phyloP scores from a whole-genome alignment of 2,113 vertebrate species.

The Rutilus rutilus region DNA sequence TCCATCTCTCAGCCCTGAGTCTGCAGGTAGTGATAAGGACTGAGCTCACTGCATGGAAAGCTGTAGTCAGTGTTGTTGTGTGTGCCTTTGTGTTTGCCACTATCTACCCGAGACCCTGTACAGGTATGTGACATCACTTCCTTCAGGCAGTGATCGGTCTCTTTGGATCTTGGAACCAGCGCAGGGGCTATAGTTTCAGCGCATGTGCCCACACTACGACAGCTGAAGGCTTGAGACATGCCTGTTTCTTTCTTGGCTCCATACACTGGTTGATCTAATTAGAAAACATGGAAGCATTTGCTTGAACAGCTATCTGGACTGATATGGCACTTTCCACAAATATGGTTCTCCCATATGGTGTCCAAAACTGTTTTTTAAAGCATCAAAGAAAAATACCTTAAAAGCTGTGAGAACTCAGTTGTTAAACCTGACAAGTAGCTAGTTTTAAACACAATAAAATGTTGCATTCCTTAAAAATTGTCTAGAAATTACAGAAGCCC shows the following conservation, averaged over 20 bases:
- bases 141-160: constrained; percentile 13
- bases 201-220: not conserved
- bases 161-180: not conserved
- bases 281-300: not conserved
- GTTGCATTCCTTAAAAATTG: not conserved
- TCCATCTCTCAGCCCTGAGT: not conserved
- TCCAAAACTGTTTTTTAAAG: not conserved
- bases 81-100: constrained; percentile 56
- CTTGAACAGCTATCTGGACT: not conserved
- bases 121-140: constrained; percentile 1
- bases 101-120: not conserved
- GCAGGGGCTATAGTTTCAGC: not conserved
- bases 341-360: not conserved
- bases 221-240: not conserved
- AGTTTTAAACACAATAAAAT: not conserved
- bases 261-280: not conserved
- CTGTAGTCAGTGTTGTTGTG: constrained; percentile 51
- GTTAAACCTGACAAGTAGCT: no score
- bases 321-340: not conserved
- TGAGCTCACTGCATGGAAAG: constrained; percentile 43
- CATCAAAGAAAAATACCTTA: no score
- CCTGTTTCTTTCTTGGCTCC: not conserved
- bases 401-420: no score
- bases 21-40: constrained; percentile 44
- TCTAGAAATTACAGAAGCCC: not conserved